Evolutionary conservation across 1,140 invertebrate genomes (phyloP).

Genomic region (Drosophila nannoptera): DNA sequence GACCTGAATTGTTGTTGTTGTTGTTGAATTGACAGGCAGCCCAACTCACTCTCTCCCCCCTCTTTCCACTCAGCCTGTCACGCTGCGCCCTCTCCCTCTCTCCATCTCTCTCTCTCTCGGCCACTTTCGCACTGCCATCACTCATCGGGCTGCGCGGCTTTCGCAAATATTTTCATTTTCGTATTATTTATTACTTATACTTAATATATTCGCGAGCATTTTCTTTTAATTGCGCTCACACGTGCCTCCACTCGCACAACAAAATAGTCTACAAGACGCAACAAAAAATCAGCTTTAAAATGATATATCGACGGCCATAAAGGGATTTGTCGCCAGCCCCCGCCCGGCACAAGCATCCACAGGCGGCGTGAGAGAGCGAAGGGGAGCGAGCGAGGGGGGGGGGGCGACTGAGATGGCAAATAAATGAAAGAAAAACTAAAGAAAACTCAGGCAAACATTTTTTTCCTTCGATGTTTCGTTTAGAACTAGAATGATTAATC

Average conservation of each 20-base stretch:
- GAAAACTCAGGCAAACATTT: constrained; percentile 31
- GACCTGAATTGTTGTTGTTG: not conserved
- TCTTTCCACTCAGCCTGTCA: not conserved
- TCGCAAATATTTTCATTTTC: constrained; percentile 39
- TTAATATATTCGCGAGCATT: constrained; percentile 62
- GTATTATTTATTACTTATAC: constrained; percentile 74
- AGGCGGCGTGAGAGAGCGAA: not conserved
- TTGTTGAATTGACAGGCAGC: constrained; percentile 46
- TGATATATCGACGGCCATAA: constrained; percentile 71
- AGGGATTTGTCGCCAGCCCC: constrained; percentile 58
- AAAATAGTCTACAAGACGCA: constrained; percentile 4
- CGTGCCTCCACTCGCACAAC: constrained; percentile 49
- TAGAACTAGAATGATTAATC: constrained; percentile 38
- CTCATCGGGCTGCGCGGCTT: constrained; percentile 7
- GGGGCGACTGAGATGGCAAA: constrained; percentile 7
- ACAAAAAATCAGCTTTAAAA: constrained; percentile 25
- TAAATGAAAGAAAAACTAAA: constrained; percentile 10
- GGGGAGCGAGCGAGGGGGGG: constrained; percentile 3
- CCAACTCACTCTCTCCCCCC: not conserved
- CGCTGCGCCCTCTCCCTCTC: not conserved
- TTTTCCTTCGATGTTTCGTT: constrained; percentile 17
- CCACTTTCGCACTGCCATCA: not conserved
- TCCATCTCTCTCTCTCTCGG: not conserved
- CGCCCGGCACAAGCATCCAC: constrained; percentile 21
- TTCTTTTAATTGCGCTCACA: constrained; percentile 70